Evolutionary conservation across 1,140 invertebrate genomes (phyloP), one percentile per base, ranked within the genome.

Genomic region (Cydia pomonella): DNA sequence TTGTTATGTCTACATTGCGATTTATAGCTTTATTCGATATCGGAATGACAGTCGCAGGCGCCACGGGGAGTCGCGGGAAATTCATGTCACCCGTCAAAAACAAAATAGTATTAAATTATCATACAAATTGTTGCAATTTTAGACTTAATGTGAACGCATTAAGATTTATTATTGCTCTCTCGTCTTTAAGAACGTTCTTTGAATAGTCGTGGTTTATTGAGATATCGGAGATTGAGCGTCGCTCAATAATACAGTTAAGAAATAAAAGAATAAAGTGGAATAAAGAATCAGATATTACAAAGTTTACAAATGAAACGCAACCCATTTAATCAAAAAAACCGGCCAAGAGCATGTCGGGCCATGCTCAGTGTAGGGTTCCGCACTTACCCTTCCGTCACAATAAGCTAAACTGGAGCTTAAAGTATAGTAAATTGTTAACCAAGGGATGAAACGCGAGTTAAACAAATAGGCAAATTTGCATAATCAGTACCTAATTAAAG

Each of bases 11-110:
- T 23, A 21, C n/a, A 23, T 23, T 79, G 72, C 73, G 76, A 79
- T 83, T 83, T 87, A 85, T 82, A 81, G 80, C 83, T 85, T 84
- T 83, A 87, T 87, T 72, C 76, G 75, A 75, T 77, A 79, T 78
- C 80, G 76, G 80, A 81, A 78, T 81, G 83, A 84, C 82, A 81
- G 83, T 82, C 79, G 83, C 81, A 71, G 69, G 78, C 84, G 73
- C 83, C 27, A 75, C 83, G 83, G 84, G 84, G 74, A 41, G 80
- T 75, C 74, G 73, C 62, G 77, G 78, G 64, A 76, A 76, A 79
- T 81, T 77, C 78, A 76, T 79, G 76, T 77, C 53, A 59, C 53
- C 21, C 53, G 53, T 59, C 53, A 59, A 59, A 59, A 59, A 59
- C 53, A 23, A 23, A 59, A 59, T 59, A 59, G 53, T 59, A 21